Base-by-base conservation (phyloP, 2,888 invertebrate genomes). In the Ochropleura plecta region DNA sequence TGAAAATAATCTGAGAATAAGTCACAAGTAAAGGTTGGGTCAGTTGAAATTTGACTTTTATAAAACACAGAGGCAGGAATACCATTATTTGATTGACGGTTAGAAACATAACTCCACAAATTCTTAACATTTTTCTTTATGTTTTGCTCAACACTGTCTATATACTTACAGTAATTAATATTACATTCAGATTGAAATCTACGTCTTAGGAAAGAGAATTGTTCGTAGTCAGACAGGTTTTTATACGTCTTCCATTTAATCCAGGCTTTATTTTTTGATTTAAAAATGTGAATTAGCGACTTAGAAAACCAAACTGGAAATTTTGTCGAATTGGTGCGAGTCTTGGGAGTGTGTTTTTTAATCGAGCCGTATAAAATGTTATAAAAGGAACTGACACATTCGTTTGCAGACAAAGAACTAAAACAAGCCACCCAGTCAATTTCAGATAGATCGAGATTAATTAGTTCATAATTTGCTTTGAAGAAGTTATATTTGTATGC, bases 271-370 rank as follows among this genome's bases (percentile, higher is more conserved):
- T 64, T 64, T 63, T 63, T 63, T 7, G 3, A 3, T 10, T 16
- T 30, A 7, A 64, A 64, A 4, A 49, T 64, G 5, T n/a, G 44
- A 9, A 62, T 30, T 1, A 49, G 48, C 12, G 64, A 64, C 16
- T 30, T 64, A 30, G 48, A 64, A 30, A 64, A 64, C 64, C 64
- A 64, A 8, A 64, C 5, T 16, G 64, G 48, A 14, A 64, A 48
- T 49, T 7, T 64, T 30, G 20, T 12, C 0, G 44, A 14, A 7
- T 63, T 63, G 14, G 46, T 4, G 20, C 7, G 44, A 10, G 3
- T 46, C n/a, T 3, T 44, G 44, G 62, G 46, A 46, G 46, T 63
- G 16, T 16, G 30, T 6, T 59, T 59, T 59, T 59, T 16, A 59
- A 48, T 48, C 14, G 48, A 48, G 48, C 48, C 48, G 14, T 12